Percentiles rank a stretch among this genome's conserved stretches.
phyloP scores from a whole-genome alignment of 2,888 invertebrate species.

The Mechanitis mazaeus region DNA sequence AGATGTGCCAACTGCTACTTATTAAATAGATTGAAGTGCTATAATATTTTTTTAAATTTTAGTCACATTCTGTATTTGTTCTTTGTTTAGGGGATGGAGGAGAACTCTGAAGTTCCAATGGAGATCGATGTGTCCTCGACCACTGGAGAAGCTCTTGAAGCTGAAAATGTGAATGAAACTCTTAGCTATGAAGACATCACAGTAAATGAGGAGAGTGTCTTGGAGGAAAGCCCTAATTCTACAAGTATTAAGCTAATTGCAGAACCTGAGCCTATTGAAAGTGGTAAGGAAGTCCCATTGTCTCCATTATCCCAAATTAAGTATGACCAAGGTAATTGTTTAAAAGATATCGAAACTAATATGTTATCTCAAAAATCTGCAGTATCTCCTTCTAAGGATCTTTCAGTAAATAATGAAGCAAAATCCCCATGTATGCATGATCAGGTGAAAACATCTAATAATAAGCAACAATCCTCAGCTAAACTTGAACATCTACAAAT shows the following conservation, averaged over 20 bases:
- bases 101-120: conserved; percentile 58
- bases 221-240: conserved; percentile 34
- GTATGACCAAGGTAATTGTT: background rate
- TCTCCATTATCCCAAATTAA: background rate
- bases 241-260: conserved; percentile 31
- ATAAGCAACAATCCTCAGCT: conserved; percentile 21
- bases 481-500: conserved; percentile 21
- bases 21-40: conserved; percentile 14
- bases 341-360: conserved; percentile 12
- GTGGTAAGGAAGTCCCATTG: conserved; percentile 2
- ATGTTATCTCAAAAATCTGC: conserved; percentile 3
- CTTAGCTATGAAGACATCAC: conserved; percentile 56
- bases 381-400: conserved; percentile 12
- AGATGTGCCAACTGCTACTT: conserved; percentile 29
- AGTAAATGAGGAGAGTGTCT: conserved; percentile 55
- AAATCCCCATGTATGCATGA: background rate
- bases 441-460: conserved; percentile 20
- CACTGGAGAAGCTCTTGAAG: conserved; percentile 52
- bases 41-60: conserved; percentile 30
- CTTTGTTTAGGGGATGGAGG: conserved; percentile 60
- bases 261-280: conserved; percentile 12
- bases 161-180: conserved; percentile 48
- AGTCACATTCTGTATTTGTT: conserved; percentile 14
- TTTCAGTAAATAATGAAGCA: background rate
- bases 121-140: conserved; percentile 67